Conservation (phyloP, 2,113 vertebrate species). For the Takifugu bimaculatus region DNA sequence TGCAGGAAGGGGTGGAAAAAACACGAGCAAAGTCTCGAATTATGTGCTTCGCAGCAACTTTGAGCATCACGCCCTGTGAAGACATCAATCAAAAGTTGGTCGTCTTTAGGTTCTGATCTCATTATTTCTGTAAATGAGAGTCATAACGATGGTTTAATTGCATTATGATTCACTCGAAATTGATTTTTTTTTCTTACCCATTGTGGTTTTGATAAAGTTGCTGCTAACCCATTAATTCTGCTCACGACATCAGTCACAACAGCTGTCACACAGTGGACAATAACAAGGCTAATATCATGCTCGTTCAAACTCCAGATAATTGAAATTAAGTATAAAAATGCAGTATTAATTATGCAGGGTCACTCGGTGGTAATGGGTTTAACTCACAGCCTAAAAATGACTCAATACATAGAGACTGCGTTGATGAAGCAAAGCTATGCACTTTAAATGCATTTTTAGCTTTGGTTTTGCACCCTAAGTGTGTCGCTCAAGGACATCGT, state of each 20-base stretch:
- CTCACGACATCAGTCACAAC: constrained; percentile 36
- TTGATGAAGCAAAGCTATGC: not conserved
- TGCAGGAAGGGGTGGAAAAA: not conserved
- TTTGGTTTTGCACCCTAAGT: not conserved
- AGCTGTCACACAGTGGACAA: constrained; percentile 25
- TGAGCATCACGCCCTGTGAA: constrained; percentile 2
- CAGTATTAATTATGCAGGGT: not conserved
- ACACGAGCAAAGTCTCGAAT: constrained; percentile 33
- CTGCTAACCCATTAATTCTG: constrained; percentile 33
- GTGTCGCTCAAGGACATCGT: not conserved
- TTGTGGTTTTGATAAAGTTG: constrained; percentile 38
- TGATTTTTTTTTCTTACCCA: constrained; percentile 28
- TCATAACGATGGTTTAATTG: constrained; percentile 39
- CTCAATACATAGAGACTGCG: too few species aligned
- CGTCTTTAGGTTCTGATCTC: constrained; percentile 35
- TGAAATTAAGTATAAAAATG: not conserved
- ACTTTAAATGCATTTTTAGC: not conserved
- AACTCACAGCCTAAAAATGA: not conserved
- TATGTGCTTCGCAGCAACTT: constrained; percentile 17
- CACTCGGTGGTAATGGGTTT: not conserved
- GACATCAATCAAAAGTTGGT: constrained; percentile 31
- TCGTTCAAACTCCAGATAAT: constrained; percentile 21
- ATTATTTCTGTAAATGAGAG: constrained; percentile 41
- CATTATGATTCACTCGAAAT: constrained; percentile 14
- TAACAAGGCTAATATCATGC: constrained; percentile 20